Percentiles rank a stretch among this genome's conserved stretches.
These are phyloP conservation scores for Pomatorhinus ruficollis DNA, from an alignment of 2,113 vertebrate species.

Conservation along the genomic window DNA sequence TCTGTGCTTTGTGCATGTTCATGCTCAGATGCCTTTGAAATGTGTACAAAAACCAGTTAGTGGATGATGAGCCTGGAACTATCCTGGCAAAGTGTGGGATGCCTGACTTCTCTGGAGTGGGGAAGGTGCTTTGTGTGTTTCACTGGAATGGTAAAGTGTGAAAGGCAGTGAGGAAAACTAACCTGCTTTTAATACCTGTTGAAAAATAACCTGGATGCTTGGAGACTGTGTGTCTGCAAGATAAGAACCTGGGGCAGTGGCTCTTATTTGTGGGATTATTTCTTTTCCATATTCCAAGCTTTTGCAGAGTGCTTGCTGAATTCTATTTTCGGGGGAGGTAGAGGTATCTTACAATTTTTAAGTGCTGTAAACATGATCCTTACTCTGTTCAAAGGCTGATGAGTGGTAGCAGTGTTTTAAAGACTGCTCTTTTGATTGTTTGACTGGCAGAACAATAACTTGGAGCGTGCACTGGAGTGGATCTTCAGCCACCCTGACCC, in stretches of 20 bases:
- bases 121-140: neutral
- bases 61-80: neutral
- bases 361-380: neutral
- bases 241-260: neutral
- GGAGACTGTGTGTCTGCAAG: neutral
- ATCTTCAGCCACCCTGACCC: conserved; percentile 92
- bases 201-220: neutral
- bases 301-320: neutral
- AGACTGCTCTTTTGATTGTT: neutral
- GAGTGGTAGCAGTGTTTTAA: neutral
- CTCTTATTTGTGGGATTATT: neutral
- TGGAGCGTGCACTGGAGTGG: conserved; percentile 95
- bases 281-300: neutral
- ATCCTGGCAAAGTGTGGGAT: neutral
- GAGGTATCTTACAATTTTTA: neutral
- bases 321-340: neutral
- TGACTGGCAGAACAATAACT: conserved; percentile 87
- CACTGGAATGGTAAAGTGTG: neutral
- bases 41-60: neutral
- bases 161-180: neutral
- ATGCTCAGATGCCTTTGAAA: neutral
- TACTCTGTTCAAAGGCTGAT: neutral
- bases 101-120: neutral
- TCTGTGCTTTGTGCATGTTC: neutral
- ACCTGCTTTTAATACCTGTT: neutral